A percentile compares a stretch with the other conserved stretches of the same genome.
phyloP scores from a whole-genome alignment of 2,888 invertebrate genomes.

The Dicycla oo region DNA sequence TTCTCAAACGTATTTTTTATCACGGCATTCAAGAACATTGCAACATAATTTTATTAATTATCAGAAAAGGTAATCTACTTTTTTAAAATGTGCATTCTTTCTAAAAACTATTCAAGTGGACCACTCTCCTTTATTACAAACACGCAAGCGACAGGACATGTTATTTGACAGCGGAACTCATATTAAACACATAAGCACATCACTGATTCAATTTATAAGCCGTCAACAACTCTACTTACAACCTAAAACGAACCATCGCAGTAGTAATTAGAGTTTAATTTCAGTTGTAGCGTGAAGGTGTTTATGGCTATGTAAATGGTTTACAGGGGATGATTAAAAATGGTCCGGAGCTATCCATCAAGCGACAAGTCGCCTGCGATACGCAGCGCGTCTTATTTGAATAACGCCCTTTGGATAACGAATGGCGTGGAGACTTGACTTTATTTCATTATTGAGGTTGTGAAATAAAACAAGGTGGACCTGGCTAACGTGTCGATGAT shows the following conservation, averaged over 20 bases:
- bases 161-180: constrained; percentile 76
- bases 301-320: constrained; percentile 45
- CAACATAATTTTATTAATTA: not conserved
- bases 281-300: constrained; percentile 34
- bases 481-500: too few relatives aligned
- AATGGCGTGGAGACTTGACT: constrained; percentile 47
- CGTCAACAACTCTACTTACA: not conserved
- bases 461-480: too few relatives aligned
- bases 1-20: not conserved
- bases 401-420: constrained; percentile 74
- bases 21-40: not conserved
- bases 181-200: constrained; percentile 66
- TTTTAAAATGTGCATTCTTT: not conserved
- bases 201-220: constrained; percentile 65
- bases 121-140: constrained; percentile 46
- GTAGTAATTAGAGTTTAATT: constrained; percentile 24
- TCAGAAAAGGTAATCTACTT: not conserved
- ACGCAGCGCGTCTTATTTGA: constrained; percentile 84
- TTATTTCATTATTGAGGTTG: too few relatives aligned
- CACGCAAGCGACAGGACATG: constrained; percentile 68
- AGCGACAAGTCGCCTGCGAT: constrained; percentile 82
- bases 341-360: constrained; percentile 86
- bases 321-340: constrained; percentile 85
- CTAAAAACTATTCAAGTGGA: constrained; percentile 38
- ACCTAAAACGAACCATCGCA: constrained; percentile 21